phyloP scores from a whole-genome alignment of 2,888 invertebrate species.

The Bombyx huttoni region DNA sequence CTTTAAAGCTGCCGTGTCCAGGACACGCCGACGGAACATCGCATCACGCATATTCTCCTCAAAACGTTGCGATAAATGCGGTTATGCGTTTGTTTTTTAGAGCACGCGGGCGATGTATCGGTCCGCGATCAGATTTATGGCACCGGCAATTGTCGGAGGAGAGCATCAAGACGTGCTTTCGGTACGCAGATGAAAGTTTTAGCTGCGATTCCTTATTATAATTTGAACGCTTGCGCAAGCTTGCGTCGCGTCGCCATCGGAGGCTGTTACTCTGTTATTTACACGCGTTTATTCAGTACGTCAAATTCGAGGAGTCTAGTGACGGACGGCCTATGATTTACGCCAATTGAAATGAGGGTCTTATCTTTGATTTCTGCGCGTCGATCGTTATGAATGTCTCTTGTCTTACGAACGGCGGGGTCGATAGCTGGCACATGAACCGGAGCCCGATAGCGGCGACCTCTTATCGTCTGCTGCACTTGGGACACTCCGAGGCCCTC shows the following conservation, averaged over 20 bases:
- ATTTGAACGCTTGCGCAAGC: conserved; percentile 46
- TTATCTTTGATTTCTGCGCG: conserved; percentile 42
- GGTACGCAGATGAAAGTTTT: conserved; percentile 60
- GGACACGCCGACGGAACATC: too few relatives aligned
- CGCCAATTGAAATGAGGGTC: neutral
- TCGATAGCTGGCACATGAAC: conserved; percentile 68
- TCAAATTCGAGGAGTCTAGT: conserved; percentile 3
- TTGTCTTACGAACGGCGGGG: conserved; percentile 55
- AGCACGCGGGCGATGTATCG: conserved; percentile 32
- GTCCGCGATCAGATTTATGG: conserved; percentile 64
- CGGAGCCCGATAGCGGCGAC: conserved; percentile 38
- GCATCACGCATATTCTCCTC: too few relatives aligned
- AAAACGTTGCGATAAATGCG: neutral
- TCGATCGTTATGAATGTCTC: conserved; percentile 2
- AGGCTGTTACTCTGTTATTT: conserved; percentile 5
- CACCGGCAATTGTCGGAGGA: conserved; percentile 39
- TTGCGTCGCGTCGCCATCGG: conserved; percentile 17
- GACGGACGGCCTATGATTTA: too few relatives aligned
- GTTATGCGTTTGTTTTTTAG: conserved; percentile 23
- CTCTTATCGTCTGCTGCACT: conserved; percentile 58
- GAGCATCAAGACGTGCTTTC: conserved; percentile 56
- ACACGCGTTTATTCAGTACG: neutral
- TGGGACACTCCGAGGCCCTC: conserved; percentile 50
- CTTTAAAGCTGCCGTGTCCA: too few relatives aligned
- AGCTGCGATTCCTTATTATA: conserved; percentile 49